Base-by-base conservation (phyloP, 2,113 vertebrate species). In the Sceloporus tristichus region DNA sequence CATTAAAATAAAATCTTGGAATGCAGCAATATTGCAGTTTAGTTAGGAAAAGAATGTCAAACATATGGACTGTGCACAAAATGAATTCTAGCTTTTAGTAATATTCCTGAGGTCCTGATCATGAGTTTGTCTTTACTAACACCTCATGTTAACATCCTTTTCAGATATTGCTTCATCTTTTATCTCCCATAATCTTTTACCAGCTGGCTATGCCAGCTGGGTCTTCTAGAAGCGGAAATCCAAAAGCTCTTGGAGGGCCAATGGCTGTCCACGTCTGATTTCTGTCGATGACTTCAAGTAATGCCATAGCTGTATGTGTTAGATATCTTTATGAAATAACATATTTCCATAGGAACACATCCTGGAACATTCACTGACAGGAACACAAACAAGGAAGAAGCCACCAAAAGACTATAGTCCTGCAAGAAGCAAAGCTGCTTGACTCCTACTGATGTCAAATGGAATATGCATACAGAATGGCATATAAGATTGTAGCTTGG, bases 1-100 rank as follows among this genome's bases (percentile, higher is more conserved):
- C 66, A 10, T 54, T 23, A 85, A 79, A 38, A 85, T 34, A 53
- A 34, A 74, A 29, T 11, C 18, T 81, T 85, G 71, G 5, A 87
- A 88, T 6, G 10, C 34, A 77, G 68, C 59, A 87, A 66, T 23
- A 76, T 6, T 23, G 42, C 53, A n/a, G 6, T 56, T 13, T 25
- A 78, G 65, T 56, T 19, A 19, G 5, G 19, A 87, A 75, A 82
- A 27, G 79, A 62, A 87, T 38, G 40, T 18, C 40, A 62, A 42
- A 81, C 53, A 27, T 74, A 48, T 48, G 54, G 65, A 81, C 56
- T 59, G 42, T n/a, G 62, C 56, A 38, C 75, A 53, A 85, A 87
- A 48, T 34, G 1, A 2, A 38, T 75, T 65, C 18, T 3, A 56
- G 4, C 7, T 59, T 8, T 53, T 38, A 53, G 27, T 87, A 70